Conservation (phyloP, 2,797 vertebrate genomes). For the Cynopterus sphinx region DNA sequence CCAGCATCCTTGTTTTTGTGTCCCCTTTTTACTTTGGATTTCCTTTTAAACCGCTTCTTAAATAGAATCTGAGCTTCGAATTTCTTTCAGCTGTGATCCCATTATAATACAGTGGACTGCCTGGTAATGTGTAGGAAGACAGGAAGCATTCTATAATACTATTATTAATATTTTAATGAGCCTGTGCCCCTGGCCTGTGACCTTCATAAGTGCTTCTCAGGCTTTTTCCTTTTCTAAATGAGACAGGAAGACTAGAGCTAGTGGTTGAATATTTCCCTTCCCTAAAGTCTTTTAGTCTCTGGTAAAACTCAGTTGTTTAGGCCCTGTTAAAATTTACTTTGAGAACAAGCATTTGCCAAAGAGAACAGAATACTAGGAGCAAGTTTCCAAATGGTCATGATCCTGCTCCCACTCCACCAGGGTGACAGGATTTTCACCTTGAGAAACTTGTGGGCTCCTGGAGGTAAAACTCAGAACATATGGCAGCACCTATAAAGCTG, state of each 20-base stretch:
- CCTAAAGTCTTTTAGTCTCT: background rate
- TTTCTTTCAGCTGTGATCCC: background rate
- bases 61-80: background rate
- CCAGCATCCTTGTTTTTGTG: background rate
- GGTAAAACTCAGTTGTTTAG: background rate
- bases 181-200: background rate
- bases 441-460: background rate
- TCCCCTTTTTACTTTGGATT: background rate
- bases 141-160: background rate
- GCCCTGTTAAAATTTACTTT: background rate
- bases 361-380: background rate
- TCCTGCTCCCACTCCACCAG: background rate
- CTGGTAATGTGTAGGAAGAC: background rate
- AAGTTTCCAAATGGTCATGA: background rate
- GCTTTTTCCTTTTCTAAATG: background rate
- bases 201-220: background rate
- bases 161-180: background rate
- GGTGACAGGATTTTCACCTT: background rate
- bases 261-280: background rate
- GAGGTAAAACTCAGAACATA: background rate
- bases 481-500: background rate
- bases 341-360: background rate
- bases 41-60: background rate
- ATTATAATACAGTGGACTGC: background rate
- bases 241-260: background rate